Conservation (phyloP, 92 coral and sea anemone species). For the Epizoanthus stellaris region DNA sequence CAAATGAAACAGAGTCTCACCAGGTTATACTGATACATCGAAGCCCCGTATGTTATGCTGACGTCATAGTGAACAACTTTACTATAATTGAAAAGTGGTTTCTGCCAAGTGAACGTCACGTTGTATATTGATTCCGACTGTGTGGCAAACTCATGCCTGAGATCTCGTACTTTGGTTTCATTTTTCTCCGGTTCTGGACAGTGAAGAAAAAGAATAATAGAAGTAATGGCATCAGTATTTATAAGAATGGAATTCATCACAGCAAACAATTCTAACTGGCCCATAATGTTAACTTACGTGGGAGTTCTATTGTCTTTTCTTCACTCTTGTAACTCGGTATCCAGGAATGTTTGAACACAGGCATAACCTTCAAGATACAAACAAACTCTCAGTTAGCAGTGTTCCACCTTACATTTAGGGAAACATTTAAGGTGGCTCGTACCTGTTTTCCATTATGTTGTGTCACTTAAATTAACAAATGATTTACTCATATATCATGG, state of each 20-base stretch:
- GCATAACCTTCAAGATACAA: not conserved
- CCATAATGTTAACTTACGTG: slow-evolving; percentile 4
- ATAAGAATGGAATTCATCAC: not conserved
- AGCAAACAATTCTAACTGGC: not conserved
- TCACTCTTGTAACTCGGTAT: slow-evolving; percentile 5
- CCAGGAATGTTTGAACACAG: slow-evolving; percentile 15
- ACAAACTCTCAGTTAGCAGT: not conserved
- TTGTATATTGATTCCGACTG: not conserved
- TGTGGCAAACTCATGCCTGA: not conserved
- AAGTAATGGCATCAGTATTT: not conserved
- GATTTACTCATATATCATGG: too few relatives aligned
- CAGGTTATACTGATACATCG: not conserved
- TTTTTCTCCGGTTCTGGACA: not conserved
- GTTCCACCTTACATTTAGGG: too few relatives aligned
- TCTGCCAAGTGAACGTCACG: slow-evolving; percentile 25
- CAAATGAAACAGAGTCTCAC: not conserved
- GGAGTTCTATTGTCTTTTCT: not conserved
- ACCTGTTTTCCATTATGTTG: too few relatives aligned
- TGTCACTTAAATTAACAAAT: too few relatives aligned
- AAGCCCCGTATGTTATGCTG: not conserved
- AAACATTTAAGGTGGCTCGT: not conserved
- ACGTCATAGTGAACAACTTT: slow-evolving; percentile 5
- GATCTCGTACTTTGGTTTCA: not conserved
- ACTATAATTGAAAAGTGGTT: slow-evolving; percentile 25
- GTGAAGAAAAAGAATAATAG: not conserved